These are phyloP conservation scores for Colletes collaris DNA, from an alignment of 2,888 invertebrate genomes.

Conservation along the genomic window DNA sequence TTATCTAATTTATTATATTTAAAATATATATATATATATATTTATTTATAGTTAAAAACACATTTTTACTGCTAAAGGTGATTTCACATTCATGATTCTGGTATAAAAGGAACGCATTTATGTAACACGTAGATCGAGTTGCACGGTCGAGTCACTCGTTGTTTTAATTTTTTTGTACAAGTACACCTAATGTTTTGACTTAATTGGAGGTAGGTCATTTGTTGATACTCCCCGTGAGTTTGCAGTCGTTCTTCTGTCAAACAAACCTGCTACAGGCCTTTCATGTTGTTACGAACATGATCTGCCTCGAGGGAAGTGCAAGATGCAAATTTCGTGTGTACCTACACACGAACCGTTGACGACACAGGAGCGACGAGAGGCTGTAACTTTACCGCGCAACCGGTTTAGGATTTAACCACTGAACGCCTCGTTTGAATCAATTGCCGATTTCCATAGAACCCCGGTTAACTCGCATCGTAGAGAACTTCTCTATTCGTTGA, in stretches of 20 bases:
- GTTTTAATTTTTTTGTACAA: background rate
- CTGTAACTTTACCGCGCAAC: background rate
- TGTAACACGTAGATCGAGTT: too few species aligned
- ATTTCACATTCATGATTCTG: too few species aligned
- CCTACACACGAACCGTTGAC: background rate
- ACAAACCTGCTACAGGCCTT: constrained; percentile 2
- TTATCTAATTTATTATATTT: too few species aligned
- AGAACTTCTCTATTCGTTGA: too few species aligned
- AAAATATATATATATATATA: too few species aligned
- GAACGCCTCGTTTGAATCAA: too few species aligned
- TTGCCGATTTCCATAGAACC: too few species aligned
- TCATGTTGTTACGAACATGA: constrained; percentile 4
- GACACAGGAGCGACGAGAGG: background rate
- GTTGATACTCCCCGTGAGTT: constrained; percentile 9
- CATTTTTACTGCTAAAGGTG: too few species aligned
- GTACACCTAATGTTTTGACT: background rate
- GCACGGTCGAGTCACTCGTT: background rate
- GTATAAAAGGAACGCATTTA: too few species aligned
- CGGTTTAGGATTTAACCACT: too few species aligned
- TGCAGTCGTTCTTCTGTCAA: constrained; percentile 5
- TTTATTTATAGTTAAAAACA: too few species aligned
- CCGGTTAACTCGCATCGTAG: too few species aligned
- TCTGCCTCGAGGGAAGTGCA: constrained; percentile 1
- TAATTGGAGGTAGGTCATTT: background rate
- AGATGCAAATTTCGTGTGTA: constrained; percentile 15